Conservation (phyloP, 2,888 invertebrate species). For the Standfussiana lucernea region DNA sequence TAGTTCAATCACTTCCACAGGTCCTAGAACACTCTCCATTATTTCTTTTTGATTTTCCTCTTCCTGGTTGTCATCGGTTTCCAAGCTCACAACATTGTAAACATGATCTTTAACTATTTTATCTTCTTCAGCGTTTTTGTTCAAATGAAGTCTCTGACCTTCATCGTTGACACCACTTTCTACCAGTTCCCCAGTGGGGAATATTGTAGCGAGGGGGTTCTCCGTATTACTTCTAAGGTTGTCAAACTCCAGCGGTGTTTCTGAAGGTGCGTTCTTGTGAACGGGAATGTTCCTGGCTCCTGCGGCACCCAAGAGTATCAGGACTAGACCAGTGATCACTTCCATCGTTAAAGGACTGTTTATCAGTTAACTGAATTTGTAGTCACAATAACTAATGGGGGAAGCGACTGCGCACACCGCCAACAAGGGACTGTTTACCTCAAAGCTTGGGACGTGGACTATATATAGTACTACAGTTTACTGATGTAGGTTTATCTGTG, state of each 20-base stretch:
- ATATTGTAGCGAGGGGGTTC: background rate
- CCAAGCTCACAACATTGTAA: background rate
- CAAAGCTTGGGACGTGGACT: background rate
- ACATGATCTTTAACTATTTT: background rate
- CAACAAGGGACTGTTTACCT: constrained; percentile 10
- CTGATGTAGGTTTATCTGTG: background rate
- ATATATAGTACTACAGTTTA: constrained; percentile 21
- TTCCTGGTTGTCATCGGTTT: background rate
- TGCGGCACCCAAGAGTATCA: constrained; percentile 34
- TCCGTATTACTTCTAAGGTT: background rate
- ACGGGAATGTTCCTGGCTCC: constrained; percentile 37
- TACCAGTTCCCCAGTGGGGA: background rate
- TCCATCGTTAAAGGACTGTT: constrained; percentile 46
- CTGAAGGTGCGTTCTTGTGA: background rate
- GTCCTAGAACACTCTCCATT: background rate
- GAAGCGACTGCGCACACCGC: constrained; percentile 6
- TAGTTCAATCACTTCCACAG: background rate
- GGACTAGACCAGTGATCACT: constrained; percentile 30
- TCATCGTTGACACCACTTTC: background rate
- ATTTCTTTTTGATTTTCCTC: background rate
- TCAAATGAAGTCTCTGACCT: background rate
- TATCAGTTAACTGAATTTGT: constrained; percentile 38
- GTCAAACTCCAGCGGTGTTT: background rate
- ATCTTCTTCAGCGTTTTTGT: background rate
- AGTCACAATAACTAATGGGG: constrained; percentile 22